Base-by-base conservation (phyloP, 2,797 vertebrate species). In the Micrastur ruficollis region DNA sequence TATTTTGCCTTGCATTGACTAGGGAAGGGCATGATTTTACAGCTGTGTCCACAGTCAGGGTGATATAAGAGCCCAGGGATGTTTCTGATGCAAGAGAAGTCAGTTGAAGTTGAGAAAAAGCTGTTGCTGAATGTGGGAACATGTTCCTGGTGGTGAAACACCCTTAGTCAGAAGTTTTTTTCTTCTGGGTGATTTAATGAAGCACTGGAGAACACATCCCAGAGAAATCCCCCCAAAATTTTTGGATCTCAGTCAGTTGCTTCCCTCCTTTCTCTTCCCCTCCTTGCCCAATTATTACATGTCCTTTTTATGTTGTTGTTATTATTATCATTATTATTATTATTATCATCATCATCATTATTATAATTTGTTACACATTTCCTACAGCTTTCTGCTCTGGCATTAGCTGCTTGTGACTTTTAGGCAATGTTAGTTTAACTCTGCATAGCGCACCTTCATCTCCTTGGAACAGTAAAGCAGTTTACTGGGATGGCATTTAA, bases 31-130 rank as follows among this genome's bases (percentile, higher is more conserved):
- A 4, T 91, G 91, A 94, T 96, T 96, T 93, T 91, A 73, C 94
- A 97, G 92, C 86, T 96, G 91, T 86, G 79, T 91, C 85, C 53
- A 50, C 94, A 95, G 53, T 9, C 82, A 90, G 81, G 10, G n/a
- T 91, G 72, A 86, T 80, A 59, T 65, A 82, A 90, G 82, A 65
- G 55, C 75, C 86, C 67, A 80, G 59, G 67, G 75, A 75, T 0
- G 0, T 80, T 88, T 94, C 46, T 88, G 63, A 73, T 93, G 75
- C 93, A 95, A 94, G 44, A 91, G 34, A 87, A 92, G 53, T 81
- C 59, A 68, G 52, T 3, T 72, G 34, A 82, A 91, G 59, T 67
- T 91, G 72, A 94, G 75, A 59, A 92, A 93, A 96, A 92, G 44
- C 67, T 94, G 46, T 76, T 92, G 59, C 63, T 93, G 78, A 89